phyloP scores from a whole-genome alignment of 2,888 invertebrate species.

The Lochmaea capreae region DNA sequence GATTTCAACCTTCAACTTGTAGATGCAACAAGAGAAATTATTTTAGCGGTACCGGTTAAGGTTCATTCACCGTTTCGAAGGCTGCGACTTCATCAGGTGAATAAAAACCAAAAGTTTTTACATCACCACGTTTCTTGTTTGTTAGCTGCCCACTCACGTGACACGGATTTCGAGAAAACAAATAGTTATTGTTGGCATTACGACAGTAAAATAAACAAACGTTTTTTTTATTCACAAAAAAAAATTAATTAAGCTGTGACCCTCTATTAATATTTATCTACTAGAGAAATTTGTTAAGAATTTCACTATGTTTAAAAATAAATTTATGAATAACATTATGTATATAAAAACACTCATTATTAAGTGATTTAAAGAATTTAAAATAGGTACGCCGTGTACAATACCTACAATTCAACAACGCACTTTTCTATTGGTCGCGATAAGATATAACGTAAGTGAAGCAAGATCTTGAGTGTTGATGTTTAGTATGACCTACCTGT shows the following conservation, averaged over 20 bases:
- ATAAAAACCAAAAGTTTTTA: slow-evolving; percentile 15
- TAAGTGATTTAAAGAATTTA: no score
- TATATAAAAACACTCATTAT: no score
- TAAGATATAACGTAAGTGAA: slow-evolving; percentile 8
- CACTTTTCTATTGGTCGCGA: not conserved
- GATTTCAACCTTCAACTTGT: slow-evolving; percentile 10
- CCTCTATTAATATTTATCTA: not conserved
- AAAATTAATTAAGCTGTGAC: not conserved
- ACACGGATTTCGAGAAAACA: not conserved
- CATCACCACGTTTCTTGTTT: not conserved
- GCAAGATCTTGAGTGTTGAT: slow-evolving; percentile 29
- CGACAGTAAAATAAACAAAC: no score
- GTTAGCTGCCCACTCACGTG: not conserved
- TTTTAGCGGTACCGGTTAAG: slow-evolving; percentile 20
- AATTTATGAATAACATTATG: no score
- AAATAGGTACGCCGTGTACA: no score
- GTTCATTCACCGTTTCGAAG: slow-evolving; percentile 8
- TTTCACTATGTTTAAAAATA: no score
- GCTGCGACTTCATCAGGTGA: slow-evolving; percentile 6
- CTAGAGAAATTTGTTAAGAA: not conserved
- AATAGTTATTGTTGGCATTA: not conserved
- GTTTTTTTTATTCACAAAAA: not conserved
- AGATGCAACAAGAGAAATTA: slow-evolving; percentile 7
- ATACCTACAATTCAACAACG: no score
- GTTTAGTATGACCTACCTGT: slow-evolving; percentile 48